Percentiles rank a stretch among this genome's conserved stretches.
Evolutionary conservation across 2,113 vertebrate genomes (phyloP).

Genomic region (Festucalex cinctus): DNA sequence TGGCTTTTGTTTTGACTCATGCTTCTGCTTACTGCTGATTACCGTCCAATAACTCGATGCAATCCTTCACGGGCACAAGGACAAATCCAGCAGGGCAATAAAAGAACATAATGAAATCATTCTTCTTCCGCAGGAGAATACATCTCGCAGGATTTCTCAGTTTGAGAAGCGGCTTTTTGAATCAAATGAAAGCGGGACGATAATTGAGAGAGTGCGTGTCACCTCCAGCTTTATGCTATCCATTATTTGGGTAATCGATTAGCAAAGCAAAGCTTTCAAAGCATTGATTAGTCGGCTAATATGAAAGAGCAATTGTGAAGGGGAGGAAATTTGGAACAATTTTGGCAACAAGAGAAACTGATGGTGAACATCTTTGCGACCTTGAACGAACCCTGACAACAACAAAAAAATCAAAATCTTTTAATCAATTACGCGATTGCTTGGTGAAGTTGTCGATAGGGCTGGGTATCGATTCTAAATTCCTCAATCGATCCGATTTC

Average conservation of each 20-base stretch:
- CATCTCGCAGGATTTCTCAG: constrained; percentile 38
- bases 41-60: constrained; percentile 55
- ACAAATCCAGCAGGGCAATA: constrained; percentile 54
- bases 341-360: too few species aligned
- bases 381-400: too few species aligned
- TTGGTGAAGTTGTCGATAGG: too few species aligned
- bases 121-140: constrained; percentile 39
- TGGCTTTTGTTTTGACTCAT: neutral
- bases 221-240: neutral
- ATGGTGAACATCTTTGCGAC: too few species aligned
- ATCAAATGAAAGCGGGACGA: constrained; percentile 4
- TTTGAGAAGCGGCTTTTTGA: constrained; percentile 34
- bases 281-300: neutral
- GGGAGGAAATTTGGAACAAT: too few species aligned
- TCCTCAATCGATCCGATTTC: too few species aligned
- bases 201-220: neutral
- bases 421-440: too few species aligned
- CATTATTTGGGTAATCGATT: neutral
- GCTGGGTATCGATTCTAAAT: too few species aligned
- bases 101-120: constrained; percentile 48
- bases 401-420: too few species aligned
- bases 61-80: constrained; percentile 54
- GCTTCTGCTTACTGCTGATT: constrained; percentile 51
- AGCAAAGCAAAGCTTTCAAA: neutral
- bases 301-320: neutral